Conservation (phyloP, 2,797 vertebrate genomes). For the Artibeus jamaicensis region DNA sequence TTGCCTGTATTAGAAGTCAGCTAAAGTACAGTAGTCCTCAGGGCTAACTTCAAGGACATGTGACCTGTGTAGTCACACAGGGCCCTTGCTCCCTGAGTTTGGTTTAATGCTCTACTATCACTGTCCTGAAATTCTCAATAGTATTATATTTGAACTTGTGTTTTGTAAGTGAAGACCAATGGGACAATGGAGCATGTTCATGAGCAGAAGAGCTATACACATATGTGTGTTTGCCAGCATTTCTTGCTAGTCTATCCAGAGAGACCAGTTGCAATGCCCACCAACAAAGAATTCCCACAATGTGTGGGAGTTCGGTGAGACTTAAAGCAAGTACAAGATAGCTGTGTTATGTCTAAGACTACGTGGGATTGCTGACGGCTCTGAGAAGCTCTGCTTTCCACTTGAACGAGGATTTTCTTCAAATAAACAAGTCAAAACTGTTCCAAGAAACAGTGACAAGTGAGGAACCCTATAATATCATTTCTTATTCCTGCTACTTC, state of each 20-base stretch:
- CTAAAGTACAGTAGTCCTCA: not conserved
- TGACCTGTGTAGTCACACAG: not conserved
- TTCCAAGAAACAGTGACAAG: constrained; percentile 12
- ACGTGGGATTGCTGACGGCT: not conserved
- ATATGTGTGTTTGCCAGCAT: not conserved
- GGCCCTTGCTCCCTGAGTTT: accelerated
- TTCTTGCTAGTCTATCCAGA: not conserved
- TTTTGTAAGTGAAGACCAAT: not conserved
- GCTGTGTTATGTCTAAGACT: not conserved
- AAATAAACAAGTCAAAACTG: not conserved
- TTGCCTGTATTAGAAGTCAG: not conserved
- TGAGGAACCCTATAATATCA: not conserved
- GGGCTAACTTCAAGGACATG: not conserved
- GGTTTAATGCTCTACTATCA: not conserved
- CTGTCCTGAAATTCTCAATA: not conserved
- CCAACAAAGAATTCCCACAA: not conserved
- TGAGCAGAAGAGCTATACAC: not conserved
- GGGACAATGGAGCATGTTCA: not conserved
- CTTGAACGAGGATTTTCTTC: not conserved
- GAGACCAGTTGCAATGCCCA: not conserved
- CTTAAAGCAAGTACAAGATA: not conserved
- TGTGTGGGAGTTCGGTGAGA: not conserved
- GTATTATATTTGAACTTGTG: not conserved
- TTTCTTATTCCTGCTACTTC: constrained; percentile 2
- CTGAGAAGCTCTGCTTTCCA: not conserved